Base-by-base conservation (phyloP, 2,888 invertebrate species). In the Caradrina clavipalpis region DNA sequence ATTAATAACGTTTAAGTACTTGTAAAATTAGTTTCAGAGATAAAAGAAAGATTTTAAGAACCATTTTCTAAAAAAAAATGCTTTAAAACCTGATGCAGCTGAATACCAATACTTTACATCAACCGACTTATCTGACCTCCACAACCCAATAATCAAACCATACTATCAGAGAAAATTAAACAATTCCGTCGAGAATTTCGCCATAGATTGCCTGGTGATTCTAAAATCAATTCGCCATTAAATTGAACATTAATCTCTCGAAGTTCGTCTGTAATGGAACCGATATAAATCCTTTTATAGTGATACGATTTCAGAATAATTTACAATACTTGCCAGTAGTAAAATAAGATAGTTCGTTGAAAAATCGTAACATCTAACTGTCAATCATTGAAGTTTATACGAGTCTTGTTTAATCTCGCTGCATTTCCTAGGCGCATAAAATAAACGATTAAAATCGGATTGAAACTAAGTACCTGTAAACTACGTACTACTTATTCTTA, bases 281-380 rank as follows among this genome's bases (percentile, higher is more conserved):
- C 22, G 11, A 50, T 19, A 31, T 56, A 56, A 69, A 47, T 26
- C 15, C 45, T 39, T 60, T 69, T 60, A 59, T 50, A 35, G 56
- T 26, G 42, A 45, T 1, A 26, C 26, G 7, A 51, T 69, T 60
- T 51, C 50, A 51, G 21, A 15, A 47, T 19, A 26, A 22, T 31
- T 67, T 49, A 13, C 15, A 61, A 59, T 39, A 64, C 53, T 65
- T 54, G 26, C 10, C n/a, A 31, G 22, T 17, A 21, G 26, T 57
- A 62, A 56, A 66, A 66, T 19, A 3, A 45, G 53, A 79, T 76
- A 45, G 78, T 79, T 69, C 78, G 55, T 22, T n/a, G 71, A 72
- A 69, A 69, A 53, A 53, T 42, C 60, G 49, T 73, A 70, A 76
- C 42, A 62, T 54, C 35, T 64, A 17, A 21, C 49, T 19, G 56